Evolutionary conservation across 2,113 vertebrate species (phyloP).

Genomic region (Pluvianellus socialis): DNA sequence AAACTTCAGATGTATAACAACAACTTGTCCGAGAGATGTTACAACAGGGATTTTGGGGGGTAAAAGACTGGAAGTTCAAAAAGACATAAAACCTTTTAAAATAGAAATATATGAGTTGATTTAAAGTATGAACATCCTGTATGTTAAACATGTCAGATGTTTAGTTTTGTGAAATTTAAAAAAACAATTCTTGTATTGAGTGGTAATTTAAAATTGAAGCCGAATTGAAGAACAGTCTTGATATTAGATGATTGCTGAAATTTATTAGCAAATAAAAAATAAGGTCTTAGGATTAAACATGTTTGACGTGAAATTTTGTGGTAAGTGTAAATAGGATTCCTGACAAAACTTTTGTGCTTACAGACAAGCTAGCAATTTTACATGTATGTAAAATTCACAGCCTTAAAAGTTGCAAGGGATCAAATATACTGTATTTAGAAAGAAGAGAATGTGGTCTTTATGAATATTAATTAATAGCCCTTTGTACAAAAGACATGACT

Average conservation of each 20-base stretch:
- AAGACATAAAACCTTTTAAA: background rate
- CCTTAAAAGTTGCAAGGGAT: background rate
- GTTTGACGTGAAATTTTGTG: background rate
- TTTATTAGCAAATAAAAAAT: background rate
- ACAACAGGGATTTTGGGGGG: background rate
- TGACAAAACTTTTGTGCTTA: background rate
- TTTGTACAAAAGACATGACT: background rate
- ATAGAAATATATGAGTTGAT: background rate
- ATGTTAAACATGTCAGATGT: background rate
- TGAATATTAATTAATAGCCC: background rate
- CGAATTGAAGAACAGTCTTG: background rate
- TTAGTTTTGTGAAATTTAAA: background rate
- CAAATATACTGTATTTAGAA: background rate
- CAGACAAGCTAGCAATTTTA: background rate
- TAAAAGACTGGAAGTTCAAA: background rate
- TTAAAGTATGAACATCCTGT: background rate
- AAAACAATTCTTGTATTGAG: background rate
- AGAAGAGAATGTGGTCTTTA: background rate
- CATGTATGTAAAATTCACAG: background rate
- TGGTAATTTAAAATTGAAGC: background rate
- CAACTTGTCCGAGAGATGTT: background rate
- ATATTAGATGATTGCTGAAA: background rate
- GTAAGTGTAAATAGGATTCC: background rate
- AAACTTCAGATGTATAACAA: background rate
- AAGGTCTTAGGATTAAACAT: background rate